Conservation (phyloP, 2,113 vertebrate genomes). For the Neodontobutis hainanensis region DNA sequence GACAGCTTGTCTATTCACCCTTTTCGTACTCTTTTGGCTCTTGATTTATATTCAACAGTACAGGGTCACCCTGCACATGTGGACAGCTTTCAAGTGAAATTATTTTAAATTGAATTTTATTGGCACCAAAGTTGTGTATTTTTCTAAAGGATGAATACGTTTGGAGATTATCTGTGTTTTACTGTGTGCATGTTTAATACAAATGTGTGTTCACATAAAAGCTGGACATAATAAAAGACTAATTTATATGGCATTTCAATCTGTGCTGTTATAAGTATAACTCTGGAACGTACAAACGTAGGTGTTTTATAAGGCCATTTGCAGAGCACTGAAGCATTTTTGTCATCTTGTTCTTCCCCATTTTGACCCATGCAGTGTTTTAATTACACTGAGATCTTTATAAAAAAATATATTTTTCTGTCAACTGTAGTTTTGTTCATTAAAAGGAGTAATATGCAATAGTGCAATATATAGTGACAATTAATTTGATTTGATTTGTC, state of each 20-base stretch:
- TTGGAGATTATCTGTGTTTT: too few relatives aligned
- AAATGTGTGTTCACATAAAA: background rate
- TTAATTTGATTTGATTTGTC: background rate
- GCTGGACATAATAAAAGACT: background rate
- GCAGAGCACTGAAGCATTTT: background rate
- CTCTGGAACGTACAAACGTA: background rate
- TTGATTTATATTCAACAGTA: constrained; percentile 23
- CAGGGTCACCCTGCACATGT: background rate
- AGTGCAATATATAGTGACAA: background rate
- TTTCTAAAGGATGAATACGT: too few relatives aligned
- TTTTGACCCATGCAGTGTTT: background rate
- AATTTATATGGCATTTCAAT: background rate
- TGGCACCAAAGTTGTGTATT: background rate
- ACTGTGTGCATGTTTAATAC: background rate
- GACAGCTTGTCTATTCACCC: constrained; percentile 22
- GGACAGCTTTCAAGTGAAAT: background rate
- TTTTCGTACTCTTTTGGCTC: constrained; percentile 4
- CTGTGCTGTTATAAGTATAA: background rate
- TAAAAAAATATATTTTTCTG: background rate
- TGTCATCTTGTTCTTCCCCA: background rate
- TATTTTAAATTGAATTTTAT: background rate
- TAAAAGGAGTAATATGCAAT: background rate
- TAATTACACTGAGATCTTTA: background rate
- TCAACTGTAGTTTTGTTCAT: background rate
- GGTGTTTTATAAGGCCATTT: constrained; percentile 1